A percentile compares a stretch with the other conserved stretches of the same genome.
Evolutionary conservation across 2,888 invertebrate species (phyloP).

Genomic region (Spialia ferax): DNA sequence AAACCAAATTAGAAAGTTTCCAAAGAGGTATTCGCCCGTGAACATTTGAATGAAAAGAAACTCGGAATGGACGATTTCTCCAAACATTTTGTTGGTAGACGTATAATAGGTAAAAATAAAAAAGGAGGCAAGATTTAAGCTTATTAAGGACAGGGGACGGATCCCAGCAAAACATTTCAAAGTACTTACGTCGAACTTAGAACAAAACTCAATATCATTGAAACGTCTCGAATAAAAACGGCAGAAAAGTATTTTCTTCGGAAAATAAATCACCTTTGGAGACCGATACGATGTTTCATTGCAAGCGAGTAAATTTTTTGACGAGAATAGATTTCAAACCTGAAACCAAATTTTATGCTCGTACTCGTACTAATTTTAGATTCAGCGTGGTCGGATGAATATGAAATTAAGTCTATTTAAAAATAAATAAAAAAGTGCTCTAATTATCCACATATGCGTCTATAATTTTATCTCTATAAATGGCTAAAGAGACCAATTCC

Average conservation of each 20-base stretch:
- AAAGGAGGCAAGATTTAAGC: constrained; percentile 59
- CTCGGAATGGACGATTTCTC: constrained; percentile 58
- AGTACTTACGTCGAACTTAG: constrained; percentile 72
- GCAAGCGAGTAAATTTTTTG: too few species aligned
- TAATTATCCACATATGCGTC: too few species aligned
- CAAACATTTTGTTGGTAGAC: constrained; percentile 48
- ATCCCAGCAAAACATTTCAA: constrained; percentile 68
- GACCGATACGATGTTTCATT: constrained; percentile 17
- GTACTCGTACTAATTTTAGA: neutral
- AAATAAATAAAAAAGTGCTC: too few species aligned
- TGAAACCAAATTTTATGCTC: neutral
- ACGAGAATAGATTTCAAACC: too few species aligned
- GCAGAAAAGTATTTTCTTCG: constrained; percentile 70
- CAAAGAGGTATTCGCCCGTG: constrained; percentile 56
- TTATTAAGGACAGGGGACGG: constrained; percentile 70
- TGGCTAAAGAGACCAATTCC: too few species aligned
- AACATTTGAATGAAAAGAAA: constrained; percentile 57
- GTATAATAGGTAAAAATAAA: constrained; percentile 66
- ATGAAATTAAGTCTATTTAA: too few species aligned
- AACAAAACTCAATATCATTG: constrained; percentile 82
- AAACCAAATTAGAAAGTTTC: constrained; percentile 60
- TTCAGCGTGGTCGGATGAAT: too few species aligned
- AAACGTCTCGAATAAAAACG: constrained; percentile 69
- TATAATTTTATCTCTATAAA: too few species aligned
- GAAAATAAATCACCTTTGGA: constrained; percentile 77